Percentiles rank a stretch among this genome's conserved stretches.
Evolutionary conservation across 1,140 invertebrate genomes (phyloP).

Genomic region (Nixonia krombeini): DNA sequence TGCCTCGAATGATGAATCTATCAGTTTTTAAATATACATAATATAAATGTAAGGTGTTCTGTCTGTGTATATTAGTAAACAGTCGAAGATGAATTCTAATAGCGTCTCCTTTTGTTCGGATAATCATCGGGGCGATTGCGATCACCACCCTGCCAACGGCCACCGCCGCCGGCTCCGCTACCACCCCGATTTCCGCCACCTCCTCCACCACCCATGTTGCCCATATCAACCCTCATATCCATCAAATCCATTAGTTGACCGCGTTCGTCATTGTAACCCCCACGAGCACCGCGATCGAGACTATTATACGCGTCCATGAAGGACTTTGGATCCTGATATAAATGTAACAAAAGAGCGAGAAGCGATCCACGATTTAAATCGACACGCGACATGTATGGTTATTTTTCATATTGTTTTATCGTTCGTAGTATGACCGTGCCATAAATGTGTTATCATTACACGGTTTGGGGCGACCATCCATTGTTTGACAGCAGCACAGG

Average conservation of each 20-base stretch:
- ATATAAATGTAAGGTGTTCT: no score
- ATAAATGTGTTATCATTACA: background rate
- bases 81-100: constrained; percentile 46
- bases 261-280: constrained; percentile 70
- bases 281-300: constrained; percentile 66
- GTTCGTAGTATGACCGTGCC: no score
- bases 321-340: constrained; percentile 69
- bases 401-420: background rate
- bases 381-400: background rate
- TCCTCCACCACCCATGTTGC: constrained; percentile 56
- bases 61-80: no score
- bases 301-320: constrained; percentile 71
- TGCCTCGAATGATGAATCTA: no score
- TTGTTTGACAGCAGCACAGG: constrained; percentile 71
- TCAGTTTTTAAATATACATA: no score
- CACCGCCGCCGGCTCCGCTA: constrained; percentile 33
- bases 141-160: constrained; percentile 50
- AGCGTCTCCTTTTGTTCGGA: constrained; percentile 71
- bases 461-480: constrained; percentile 67
- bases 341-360: constrained; percentile 2
- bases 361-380: background rate
- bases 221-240: constrained; percentile 72
- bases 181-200: constrained; percentile 45
- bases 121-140: constrained; percentile 69
- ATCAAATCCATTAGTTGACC: constrained; percentile 71